Evolutionary conservation across 2,113 vertebrate species (phyloP).

Genomic region (Indri indri): DNA sequence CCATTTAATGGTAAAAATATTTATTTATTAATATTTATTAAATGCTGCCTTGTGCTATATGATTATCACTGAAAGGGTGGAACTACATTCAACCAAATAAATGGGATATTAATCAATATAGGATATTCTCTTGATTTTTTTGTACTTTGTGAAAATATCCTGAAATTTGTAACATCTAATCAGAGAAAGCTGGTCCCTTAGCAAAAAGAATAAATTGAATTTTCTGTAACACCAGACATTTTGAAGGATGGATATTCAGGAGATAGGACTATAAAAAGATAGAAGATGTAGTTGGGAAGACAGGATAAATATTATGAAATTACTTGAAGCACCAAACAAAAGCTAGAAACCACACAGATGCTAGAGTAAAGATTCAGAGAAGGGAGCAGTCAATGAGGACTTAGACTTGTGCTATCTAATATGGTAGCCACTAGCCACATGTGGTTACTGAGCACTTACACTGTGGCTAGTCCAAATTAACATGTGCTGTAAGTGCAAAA

Average conservation of each 20-base stretch:
- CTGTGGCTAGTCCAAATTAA: background rate
- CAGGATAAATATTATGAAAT: background rate
- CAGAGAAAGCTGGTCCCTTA: background rate
- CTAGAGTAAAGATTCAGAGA: background rate
- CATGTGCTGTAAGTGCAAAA: background rate
- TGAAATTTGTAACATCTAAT: background rate
- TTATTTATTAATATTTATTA: background rate
- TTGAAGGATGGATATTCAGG: background rate
- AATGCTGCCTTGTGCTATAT: background rate
- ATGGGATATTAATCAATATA: background rate
- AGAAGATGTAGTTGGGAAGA: background rate
- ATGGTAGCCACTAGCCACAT: background rate
- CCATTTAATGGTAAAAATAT: background rate
- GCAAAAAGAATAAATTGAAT: background rate
- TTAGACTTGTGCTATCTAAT: background rate
- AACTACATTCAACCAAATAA: background rate
- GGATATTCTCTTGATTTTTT: background rate
- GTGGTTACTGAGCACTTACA: background rate
- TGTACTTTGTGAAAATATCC: background rate
- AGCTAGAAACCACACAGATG: background rate
- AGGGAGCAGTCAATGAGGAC: background rate
- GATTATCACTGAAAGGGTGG: background rate
- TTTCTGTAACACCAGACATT: background rate
- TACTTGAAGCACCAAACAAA: background rate
- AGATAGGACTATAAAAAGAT: slow-evolving; percentile 12